Conservation (phyloP, 2,113 vertebrate genomes). For the Psittacula cyanocephala region DNA sequence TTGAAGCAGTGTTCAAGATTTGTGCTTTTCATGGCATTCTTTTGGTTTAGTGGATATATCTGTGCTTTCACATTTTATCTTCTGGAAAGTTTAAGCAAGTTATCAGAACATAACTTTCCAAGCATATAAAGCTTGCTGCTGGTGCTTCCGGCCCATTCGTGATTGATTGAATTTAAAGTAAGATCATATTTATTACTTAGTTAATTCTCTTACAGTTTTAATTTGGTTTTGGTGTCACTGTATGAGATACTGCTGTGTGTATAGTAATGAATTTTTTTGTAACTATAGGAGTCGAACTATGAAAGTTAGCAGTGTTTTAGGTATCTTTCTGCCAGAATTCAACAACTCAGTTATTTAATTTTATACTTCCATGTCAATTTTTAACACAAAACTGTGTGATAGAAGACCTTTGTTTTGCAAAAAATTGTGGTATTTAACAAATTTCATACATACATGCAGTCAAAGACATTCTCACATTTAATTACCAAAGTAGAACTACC, state of each 20-base stretch:
- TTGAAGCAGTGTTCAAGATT: neutral
- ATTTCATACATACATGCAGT: neutral
- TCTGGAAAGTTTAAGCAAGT: neutral
- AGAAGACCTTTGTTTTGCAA: neutral
- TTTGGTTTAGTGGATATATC: neutral
- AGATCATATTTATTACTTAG: neutral
- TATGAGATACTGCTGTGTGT: neutral
- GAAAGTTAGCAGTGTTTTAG: neutral
- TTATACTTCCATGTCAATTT: neutral
- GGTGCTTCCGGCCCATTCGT: neutral
- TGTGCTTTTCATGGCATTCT: neutral
- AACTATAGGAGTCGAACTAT: neutral
- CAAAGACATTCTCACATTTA: neutral
- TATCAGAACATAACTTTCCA: neutral
- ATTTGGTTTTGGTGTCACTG: neutral
- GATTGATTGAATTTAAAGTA: neutral
- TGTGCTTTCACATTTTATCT: neutral
- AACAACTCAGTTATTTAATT: neutral
- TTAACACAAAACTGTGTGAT: neutral
- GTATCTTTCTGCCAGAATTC: neutral
- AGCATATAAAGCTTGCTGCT: neutral
- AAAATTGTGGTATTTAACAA: neutral
- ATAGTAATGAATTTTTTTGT: neutral
- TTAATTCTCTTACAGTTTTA: neutral
- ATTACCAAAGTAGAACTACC: neutral